phyloP scores from a whole-genome alignment of 2,797 vertebrate genomes.

The Parauchenoglanis punctatus region DNA sequence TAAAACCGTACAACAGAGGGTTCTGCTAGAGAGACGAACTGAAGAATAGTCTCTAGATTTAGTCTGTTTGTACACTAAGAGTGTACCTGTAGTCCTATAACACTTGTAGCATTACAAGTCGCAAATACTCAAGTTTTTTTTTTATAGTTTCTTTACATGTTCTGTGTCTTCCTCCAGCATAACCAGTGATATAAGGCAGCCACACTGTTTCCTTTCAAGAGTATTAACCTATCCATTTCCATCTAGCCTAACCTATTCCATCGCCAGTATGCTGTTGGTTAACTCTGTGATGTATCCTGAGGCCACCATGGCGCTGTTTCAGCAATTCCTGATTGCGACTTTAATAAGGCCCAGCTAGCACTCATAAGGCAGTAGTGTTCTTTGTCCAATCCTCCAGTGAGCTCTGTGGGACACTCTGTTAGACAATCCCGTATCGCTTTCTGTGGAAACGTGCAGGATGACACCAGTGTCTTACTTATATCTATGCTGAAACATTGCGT shows the following conservation, averaged over 20 bases:
- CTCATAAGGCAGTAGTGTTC: slow-evolving; percentile 41
- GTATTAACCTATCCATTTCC: neutral
- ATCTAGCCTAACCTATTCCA: neutral
- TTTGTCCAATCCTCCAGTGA: slow-evolving; percentile 22
- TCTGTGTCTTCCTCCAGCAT: neutral
- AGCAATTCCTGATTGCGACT: slow-evolving; percentile 6
- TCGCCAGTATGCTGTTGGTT: neutral
- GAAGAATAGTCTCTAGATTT: neutral
- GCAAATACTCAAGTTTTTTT: neutral
- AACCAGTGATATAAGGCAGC: neutral
- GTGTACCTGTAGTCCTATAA: neutral
- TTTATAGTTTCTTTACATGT: neutral
- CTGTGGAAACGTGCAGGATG: slow-evolving; percentile 65
- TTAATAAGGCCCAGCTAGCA: slow-evolving; percentile 29
- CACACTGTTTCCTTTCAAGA: neutral
- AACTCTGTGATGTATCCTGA: neutral
- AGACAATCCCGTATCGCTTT: slow-evolving; percentile 51
- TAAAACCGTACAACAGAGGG: neutral
- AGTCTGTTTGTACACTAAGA: neutral
- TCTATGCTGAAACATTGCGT: slow-evolving; percentile 69
- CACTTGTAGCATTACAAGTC: neutral
- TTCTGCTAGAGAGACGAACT: neutral
- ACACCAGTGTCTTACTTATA: slow-evolving; percentile 70
- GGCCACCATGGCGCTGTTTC: neutral
- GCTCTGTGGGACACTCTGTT: slow-evolving; percentile 48